Evolutionary conservation across 2,113 vertebrate genomes (phyloP).

Genomic region (Pseudorectes ferrugineus): DNA sequence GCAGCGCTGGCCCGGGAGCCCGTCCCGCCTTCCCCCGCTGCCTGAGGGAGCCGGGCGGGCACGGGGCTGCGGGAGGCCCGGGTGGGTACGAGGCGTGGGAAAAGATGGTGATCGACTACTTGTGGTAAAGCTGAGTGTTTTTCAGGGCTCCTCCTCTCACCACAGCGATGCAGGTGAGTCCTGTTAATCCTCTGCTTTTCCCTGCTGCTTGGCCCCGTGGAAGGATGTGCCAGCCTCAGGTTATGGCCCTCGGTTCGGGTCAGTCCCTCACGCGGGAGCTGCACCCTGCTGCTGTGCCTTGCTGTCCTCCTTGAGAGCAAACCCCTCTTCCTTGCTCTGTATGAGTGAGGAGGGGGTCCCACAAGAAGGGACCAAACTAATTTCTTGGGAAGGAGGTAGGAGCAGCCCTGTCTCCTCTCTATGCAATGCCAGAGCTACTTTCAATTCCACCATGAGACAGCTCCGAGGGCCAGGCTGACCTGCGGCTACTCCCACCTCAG

Average conservation of each 20-base stretch:
- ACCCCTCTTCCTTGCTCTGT: fast-evolving
- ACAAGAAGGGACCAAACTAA: neutral
- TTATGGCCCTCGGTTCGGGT: neutral
- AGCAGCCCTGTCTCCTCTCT: neutral
- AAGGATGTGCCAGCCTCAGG: neutral
- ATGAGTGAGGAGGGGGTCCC: neutral
- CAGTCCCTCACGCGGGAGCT: fast-evolving
- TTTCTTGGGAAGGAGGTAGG: neutral
- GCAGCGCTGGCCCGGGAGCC: neutral
- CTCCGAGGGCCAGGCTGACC: neutral
- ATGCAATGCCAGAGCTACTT: fast-evolving
- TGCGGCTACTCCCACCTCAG: neutral
- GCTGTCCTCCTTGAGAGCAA: neutral
- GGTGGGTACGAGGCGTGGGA: fast-evolving
- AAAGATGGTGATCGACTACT: neutral
- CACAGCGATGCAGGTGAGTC: neutral
- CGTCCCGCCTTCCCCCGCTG: neutral
- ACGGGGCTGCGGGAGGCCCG: neutral
- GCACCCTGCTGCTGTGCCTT: fast-evolving
- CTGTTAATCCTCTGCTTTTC: neutral
- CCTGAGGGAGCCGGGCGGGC: neutral
- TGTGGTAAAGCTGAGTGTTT: neutral
- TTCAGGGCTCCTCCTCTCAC: neutral
- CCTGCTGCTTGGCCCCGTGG: fast-evolving
- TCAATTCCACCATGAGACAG: fast-evolving